Evolutionary conservation across 2,113 vertebrate genomes (phyloP), one percentile per base, ranked within the genome.

Genomic region (Trogon surrucura): DNA sequence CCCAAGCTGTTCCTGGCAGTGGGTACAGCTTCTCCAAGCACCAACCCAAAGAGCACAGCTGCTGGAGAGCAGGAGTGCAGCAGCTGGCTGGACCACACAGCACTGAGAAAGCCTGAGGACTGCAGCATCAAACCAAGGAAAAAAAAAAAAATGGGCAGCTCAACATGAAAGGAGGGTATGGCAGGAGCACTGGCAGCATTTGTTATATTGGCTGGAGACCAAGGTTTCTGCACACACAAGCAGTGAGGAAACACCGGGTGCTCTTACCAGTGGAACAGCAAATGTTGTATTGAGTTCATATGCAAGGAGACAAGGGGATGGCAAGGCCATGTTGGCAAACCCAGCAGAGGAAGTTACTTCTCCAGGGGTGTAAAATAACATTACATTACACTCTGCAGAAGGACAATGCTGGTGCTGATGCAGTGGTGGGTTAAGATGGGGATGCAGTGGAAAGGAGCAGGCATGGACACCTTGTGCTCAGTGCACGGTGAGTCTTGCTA

Each of bases 381-480:
- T 50, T 30, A n/a, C 0, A 1, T 47, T 58, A 54, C 36, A 7
- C 75, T 11, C 12, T 11, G 27, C 57, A 60, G 74, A 54, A 67
- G 27, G n/a, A n/a, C 50, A 41, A 17, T 16, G 48, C n/a, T 1
- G 10, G 41, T 54, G 51, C 69, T 32, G 25, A 58, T 6, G 36
- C 2, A 1, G 18, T 4, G 14, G 13, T 20, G 62, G 36, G 57
- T 47, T 60, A 27, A 20, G 45, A 21, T 9, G 26, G 25, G n/a
- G 19, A 2, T 10, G 56, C 30, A 5, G 56, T 8, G 8, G 34
- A 45, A 57, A 30, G 32, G 15, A 38, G 57, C 62, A 34, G 51
- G 21, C 56, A 17, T 0, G 1, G 29, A 32, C 0, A 0, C 47
- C 47, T 36, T 1, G 0, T 0, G 2, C 47, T 61, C 10, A 6